phyloP scores from a whole-genome alignment of 2,797 vertebrate genomes.

The Peromyscus nudipes region DNA sequence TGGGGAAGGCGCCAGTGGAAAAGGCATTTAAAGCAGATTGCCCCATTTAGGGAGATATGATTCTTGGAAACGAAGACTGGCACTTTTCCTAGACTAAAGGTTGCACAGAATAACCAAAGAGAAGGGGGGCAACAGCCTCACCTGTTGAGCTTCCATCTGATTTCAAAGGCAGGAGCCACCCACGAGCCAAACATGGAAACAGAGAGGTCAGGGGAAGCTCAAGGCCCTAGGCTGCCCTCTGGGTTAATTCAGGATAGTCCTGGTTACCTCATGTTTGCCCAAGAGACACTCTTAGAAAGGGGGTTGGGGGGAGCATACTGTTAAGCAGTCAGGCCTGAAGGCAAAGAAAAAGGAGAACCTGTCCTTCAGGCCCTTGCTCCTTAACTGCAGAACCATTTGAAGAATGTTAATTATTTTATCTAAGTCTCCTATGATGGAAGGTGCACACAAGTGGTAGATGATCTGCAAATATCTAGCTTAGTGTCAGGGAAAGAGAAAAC shows the following conservation, averaged over 20 bases:
- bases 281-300: background rate
- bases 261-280: background rate
- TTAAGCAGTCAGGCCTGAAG: background rate
- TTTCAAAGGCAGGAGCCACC: conserved; percentile 12
- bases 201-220: background rate
- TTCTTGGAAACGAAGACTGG: conserved; percentile 75
- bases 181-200: background rate
- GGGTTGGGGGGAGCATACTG: no score
- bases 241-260: background rate
- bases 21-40: conserved; percentile 73
- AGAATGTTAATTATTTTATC: background rate
- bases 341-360: background rate
- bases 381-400: background rate
- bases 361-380: background rate
- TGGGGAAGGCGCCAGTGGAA: conserved; percentile 65
- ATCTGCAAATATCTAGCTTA: background rate
- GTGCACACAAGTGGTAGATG: background rate
- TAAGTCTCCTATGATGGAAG: background rate
- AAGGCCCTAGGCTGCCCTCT: background rate
- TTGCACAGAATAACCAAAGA: conserved; percentile 52
- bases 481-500: background rate
- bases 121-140: conserved; percentile 28
- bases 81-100: conserved; percentile 74
- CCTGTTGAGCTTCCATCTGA: conserved; percentile 25
- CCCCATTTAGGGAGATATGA: conserved; percentile 75